Percentiles rank a stretch among this genome's conserved stretches.
These are phyloP conservation scores for Sinhomidia bicolor DNA, from an alignment of 2,888 invertebrate genomes.

Conservation along the genomic window DNA sequence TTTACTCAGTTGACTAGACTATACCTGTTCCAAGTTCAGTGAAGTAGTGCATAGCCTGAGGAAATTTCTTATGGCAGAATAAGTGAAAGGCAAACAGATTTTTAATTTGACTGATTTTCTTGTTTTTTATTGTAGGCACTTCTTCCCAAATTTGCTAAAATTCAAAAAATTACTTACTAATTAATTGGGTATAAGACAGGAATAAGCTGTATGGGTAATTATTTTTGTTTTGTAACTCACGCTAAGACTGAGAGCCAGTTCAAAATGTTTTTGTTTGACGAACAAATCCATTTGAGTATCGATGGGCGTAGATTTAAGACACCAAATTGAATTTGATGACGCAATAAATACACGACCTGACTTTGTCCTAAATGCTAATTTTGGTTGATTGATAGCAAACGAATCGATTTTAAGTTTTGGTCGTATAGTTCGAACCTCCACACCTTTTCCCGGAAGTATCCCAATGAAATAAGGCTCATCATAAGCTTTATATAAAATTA, in stretches of 20 bases:
- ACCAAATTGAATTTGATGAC: constrained; percentile 94
- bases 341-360: constrained; percentile 93
- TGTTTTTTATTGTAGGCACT: constrained; percentile 89
- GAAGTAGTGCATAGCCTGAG: constrained; percentile 96
- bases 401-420: constrained; percentile 91
- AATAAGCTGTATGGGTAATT: too few relatives aligned
- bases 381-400: constrained; percentile 85
- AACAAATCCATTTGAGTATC: constrained; percentile 92
- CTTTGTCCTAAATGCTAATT: constrained; percentile 86
- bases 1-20: too few relatives aligned
- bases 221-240: too few relatives aligned
- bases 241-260: constrained; percentile 94
- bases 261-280: constrained; percentile 94
- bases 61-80: constrained; percentile 93
- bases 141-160: constrained; percentile 91
- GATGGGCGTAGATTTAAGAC: constrained; percentile 90
- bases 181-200: too few relatives aligned
- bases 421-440: constrained; percentile 93
- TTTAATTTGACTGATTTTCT: constrained; percentile 93
- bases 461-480: constrained; percentile 96
- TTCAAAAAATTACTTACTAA: not conserved
- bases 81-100: constrained; percentile 94
- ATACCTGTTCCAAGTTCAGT: constrained; percentile 90
- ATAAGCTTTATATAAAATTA: constrained; percentile 86
- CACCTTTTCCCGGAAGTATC: constrained; percentile 87